Base-by-base conservation (phyloP, 2,113 vertebrate species). In the Callithrix jacchus region DNA sequence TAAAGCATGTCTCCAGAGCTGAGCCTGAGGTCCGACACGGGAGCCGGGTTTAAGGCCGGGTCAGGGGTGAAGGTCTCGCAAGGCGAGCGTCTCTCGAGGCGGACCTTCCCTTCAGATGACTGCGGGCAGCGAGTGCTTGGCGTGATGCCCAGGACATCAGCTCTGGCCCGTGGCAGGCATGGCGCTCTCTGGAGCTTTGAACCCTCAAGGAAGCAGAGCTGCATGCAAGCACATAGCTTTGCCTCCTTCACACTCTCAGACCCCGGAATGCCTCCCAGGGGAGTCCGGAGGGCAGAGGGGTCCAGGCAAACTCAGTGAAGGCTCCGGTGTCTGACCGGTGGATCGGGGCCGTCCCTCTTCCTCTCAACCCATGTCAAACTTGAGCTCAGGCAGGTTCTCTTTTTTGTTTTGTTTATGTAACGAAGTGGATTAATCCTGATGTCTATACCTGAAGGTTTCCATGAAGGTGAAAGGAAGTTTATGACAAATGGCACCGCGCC, bases 91-190 rank as follows among this genome's bases (percentile, higher is more conserved):
- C 92, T n/a, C 32, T 0, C 8, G 1, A 8, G 25, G 17, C 7
- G 4, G 7, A 49, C 4, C 64, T 56, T 79, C 14, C 68, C 30
- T 56, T 68, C 47, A 32, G 6, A 64, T 54, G 13, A 32, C 56
- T 8, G 6, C 14, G 0, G 42, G 9, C n/a, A 0, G 1, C 16
- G 6, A 6, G 27, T 64, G 58, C 10, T 0, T 32, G 0, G 1
- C 3, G 17, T 23, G 35, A 30, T 30, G 66, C 12, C 20, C 0
- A 1, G 20, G 47, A 1, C 0, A 1, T 4, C 35, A 45, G 32
- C 77, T 30, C 74, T 12, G 2, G 5, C 20, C 6, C 9, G 35
- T 2, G 0, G 25, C 5, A 0, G 25, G 25, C 12, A 0, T 18
- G 0, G n/a, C 11, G 8, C 6, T 61, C 21, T 10, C 7, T 0